A percentile compares a stretch with the other conserved stretches of the same genome.
phyloP scores from a whole-genome alignment of 1,140 invertebrate species.

The Cotesia vestalis region DNA sequence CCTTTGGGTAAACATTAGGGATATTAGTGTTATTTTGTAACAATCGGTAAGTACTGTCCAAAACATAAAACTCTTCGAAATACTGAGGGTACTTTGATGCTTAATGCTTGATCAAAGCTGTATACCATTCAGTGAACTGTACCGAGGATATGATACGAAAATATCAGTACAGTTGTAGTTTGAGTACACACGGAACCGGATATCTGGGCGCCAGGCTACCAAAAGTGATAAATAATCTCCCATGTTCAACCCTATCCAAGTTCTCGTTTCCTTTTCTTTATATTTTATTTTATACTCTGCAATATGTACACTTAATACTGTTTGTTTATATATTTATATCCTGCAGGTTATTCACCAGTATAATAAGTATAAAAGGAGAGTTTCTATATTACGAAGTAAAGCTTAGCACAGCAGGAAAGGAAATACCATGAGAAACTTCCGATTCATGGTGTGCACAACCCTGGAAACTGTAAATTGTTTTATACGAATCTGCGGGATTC shows the following conservation, averaged over 20 bases:
- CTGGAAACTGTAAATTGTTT: constrained; percentile 19
- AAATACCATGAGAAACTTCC: constrained; percentile 13
- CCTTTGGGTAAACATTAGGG: no score
- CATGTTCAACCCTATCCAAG: neutral
- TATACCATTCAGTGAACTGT: no score
- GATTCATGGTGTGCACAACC: neutral
- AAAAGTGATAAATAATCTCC: constrained; percentile 27
- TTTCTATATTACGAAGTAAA: no score
- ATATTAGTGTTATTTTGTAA: neutral
- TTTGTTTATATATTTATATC: neutral
- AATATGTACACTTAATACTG: neutral
- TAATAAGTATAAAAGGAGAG: no score
- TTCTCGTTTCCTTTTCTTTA: neutral
- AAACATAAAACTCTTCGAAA: neutral
- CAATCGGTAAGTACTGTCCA: neutral
- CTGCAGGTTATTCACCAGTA: no score
- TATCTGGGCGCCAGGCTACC: constrained; percentile 34
- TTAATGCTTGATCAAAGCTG: no score
- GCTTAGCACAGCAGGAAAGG: constrained; percentile 4
- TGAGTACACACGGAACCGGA: constrained; percentile 21
- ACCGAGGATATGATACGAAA: no score
- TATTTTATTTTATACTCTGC: neutral
- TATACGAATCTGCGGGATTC: neutral
- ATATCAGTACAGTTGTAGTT: no score
- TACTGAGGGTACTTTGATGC: neutral